These are phyloP conservation scores for Dolichomitus sp. DNA, from an alignment of 2,888 invertebrate genomes.

Conservation along the genomic window DNA sequence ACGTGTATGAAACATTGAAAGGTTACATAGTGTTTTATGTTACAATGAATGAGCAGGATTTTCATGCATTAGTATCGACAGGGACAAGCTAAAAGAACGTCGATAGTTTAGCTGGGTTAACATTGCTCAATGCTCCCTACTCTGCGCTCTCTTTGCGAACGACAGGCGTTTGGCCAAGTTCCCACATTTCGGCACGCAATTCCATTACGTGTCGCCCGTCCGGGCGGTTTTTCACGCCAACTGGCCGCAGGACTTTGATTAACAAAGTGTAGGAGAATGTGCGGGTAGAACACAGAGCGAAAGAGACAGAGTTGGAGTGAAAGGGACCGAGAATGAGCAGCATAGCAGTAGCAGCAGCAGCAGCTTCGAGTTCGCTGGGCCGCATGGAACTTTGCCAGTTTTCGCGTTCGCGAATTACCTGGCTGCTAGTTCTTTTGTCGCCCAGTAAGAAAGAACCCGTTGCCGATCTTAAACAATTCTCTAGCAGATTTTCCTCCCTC, in stretches of 20 bases:
- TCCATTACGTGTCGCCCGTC: slow-evolving; percentile 65
- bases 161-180: slow-evolving; percentile 64
- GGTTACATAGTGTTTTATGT: background rate
- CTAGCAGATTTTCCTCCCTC: slow-evolving; percentile 34
- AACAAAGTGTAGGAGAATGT: slow-evolving; percentile 63
- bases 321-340: slow-evolving; percentile 25
- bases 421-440: slow-evolving; percentile 63
- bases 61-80: background rate
- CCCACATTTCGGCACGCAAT: slow-evolving; percentile 67
- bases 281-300: slow-evolving; percentile 55
- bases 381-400: slow-evolving; percentile 66
- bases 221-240: slow-evolving; percentile 65
- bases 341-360: background rate
- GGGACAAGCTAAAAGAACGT: background rate
- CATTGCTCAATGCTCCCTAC: background rate
- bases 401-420: slow-evolving; percentile 65
- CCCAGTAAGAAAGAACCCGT: slow-evolving; percentile 33
- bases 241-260: slow-evolving; percentile 65
- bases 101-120: slow-evolving; percentile 10
- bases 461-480: slow-evolving; percentile 64
- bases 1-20: background rate
- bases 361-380: slow-evolving; percentile 2
- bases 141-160: slow-evolving; percentile 29
- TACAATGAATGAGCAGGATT: background rate
- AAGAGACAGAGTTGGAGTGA: slow-evolving; percentile 48